Evolutionary conservation across 2,888 invertebrate species (phyloP).

Genomic region (Chloroclysta siterata): DNA sequence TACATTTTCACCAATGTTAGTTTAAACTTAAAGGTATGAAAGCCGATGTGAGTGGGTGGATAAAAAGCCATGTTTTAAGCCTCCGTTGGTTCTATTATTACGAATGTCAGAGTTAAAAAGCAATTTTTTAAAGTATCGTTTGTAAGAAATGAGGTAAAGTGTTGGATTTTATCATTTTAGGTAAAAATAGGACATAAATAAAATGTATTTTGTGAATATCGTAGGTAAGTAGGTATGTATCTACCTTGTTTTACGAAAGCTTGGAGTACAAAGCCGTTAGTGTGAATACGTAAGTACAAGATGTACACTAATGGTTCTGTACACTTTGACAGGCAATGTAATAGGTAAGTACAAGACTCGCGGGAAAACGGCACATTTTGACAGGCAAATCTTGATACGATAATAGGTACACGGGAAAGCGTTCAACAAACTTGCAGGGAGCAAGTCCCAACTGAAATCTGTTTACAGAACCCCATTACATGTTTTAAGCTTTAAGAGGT

Average conservation of each 20-base stretch:
- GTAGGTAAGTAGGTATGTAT: too few relatives aligned
- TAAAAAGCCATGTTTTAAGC: too few relatives aligned
- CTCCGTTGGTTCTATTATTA: too few relatives aligned
- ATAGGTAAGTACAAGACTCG: constrained; percentile 66
- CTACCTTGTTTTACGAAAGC: background rate
- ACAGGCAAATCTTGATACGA: constrained; percentile 60
- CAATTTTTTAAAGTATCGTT: too few relatives aligned
- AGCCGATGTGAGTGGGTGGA: too few relatives aligned
- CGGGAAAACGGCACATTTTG: constrained; percentile 32
- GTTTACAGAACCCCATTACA: constrained; percentile 65
- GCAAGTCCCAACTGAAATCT: constrained; percentile 64
- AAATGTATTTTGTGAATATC: too few relatives aligned
- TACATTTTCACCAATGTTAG: background rate
- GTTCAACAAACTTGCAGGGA: constrained; percentile 71
- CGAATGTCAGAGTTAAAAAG: too few relatives aligned
- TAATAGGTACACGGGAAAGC: constrained; percentile 78
- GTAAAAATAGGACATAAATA: too few relatives aligned
- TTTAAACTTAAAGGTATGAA: too few relatives aligned
- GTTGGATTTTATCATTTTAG: too few relatives aligned
- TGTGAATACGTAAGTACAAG: background rate
- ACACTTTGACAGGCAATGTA: constrained; percentile 51
- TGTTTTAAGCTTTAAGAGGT: constrained; percentile 66
- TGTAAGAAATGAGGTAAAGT: too few relatives aligned
- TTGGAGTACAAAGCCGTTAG: background rate
- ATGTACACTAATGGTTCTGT: constrained; percentile 31